A percentile compares a stretch with the other conserved stretches of the same genome.
These are phyloP conservation scores for Calliphora vicina DNA, from an alignment of 1,140 invertebrate genomes.

Conservation along the genomic window DNA sequence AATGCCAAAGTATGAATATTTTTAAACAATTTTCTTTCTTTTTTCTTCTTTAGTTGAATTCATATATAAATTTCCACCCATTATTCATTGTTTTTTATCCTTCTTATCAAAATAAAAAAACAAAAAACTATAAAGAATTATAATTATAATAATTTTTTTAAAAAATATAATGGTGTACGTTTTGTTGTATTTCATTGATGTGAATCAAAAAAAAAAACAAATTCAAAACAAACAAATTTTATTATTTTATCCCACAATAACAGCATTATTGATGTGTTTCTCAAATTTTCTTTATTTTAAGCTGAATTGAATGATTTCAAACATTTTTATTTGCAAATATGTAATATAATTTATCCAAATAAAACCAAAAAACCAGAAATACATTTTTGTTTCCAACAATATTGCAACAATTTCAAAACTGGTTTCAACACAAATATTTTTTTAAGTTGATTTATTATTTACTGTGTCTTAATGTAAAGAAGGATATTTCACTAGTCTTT, in stretches of 20 bases:
- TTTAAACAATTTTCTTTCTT: slow-evolving; percentile 16
- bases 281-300: not conserved
- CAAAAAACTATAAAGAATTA: no score
- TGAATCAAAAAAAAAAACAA: slow-evolving; percentile 15
- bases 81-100: slow-evolving; percentile 4
- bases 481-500: no score
- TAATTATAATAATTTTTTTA: no score
- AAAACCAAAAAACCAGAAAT: no score
- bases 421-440: not conserved
- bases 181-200: slow-evolving; percentile 28
- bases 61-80: not conserved
- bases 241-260: not conserved
- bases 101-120: not conserved
- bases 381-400: not conserved
- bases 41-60: not conserved
- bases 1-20: slow-evolving; percentile 63
- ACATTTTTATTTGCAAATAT: not conserved
- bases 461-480: no score
- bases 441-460: no score
- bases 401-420: not conserved
- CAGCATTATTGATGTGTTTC: not conserved
- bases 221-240: slow-evolving; percentile 24
- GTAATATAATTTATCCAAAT: not conserved
- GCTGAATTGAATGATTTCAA: not conserved
- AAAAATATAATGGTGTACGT: slow-evolving; percentile 8